Conservation (phyloP, 2,888 invertebrate genomes). For the Drosophila ustulata region DNA sequence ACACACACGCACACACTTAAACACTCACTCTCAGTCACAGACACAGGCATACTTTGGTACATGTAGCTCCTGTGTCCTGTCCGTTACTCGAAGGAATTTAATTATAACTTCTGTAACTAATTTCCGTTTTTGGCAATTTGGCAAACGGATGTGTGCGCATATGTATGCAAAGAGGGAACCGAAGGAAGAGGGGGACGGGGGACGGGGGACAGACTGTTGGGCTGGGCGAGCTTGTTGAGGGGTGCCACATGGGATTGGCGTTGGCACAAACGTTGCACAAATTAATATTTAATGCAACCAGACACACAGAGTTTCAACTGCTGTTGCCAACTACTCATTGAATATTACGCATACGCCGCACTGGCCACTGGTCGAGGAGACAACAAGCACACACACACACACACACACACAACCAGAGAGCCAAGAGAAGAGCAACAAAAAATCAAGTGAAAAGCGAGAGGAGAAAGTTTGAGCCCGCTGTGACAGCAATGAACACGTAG, state of each 20-base stretch:
- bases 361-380: constrained; percentile 30
- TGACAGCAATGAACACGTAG: constrained; percentile 76
- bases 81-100: constrained; percentile 70
- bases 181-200: neutral
- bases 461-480: constrained; percentile 56
- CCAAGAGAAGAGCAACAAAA: neutral
- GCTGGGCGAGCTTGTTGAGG: neutral
- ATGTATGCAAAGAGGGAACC: constrained; percentile 42
- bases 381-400: neutral
- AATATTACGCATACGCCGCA: constrained; percentile 70
- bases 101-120: constrained; percentile 80
- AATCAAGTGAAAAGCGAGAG: neutral
- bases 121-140: constrained; percentile 74
- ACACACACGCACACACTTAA: constrained; percentile 31
- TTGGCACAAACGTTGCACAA: constrained; percentile 62
- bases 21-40: neutral
- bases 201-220: neutral
- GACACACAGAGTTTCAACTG: constrained; percentile 50
- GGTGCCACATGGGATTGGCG: constrained; percentile 5
- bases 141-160: constrained; percentile 57
- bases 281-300: constrained; percentile 74
- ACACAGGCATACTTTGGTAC: neutral
- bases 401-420: neutral
- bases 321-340: constrained; percentile 65
- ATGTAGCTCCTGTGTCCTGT: constrained; percentile 39